phyloP scores from a whole-genome alignment of 2,797 vertebrate genomes.

The Spinus olivaceus region DNA sequence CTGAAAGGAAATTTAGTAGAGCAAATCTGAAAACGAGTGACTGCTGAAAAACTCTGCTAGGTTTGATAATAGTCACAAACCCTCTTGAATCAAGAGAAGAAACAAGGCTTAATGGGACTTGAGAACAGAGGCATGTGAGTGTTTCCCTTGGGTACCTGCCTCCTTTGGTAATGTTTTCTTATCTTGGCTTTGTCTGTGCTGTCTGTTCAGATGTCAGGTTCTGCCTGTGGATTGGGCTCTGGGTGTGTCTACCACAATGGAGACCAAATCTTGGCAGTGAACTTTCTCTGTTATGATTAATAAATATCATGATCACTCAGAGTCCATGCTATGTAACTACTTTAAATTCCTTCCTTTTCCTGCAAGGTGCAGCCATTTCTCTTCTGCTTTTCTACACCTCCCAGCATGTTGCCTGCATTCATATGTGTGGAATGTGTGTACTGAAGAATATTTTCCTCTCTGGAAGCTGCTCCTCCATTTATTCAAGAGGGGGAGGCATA shows the following conservation, averaged over 20 bases:
- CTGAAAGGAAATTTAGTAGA: not conserved
- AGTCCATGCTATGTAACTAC: not conserved
- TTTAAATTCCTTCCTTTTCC: not conserved
- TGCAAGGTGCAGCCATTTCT: not conserved
- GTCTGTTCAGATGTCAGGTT: not conserved
- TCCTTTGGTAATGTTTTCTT: not conserved
- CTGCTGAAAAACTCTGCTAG: not conserved
- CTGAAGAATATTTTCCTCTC: not conserved
- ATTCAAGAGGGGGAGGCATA: constrained; percentile 35
- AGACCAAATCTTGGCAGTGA: not conserved
- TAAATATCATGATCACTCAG: not conserved
- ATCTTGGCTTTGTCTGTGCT: not conserved
- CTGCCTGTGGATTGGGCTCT: not conserved
- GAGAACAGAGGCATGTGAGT: not conserved
- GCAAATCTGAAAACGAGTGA: not conserved
- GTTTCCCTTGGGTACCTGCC: not conserved
- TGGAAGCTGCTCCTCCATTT: constrained; percentile 14
- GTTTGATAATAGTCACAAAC: not conserved
- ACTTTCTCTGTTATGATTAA: not conserved
- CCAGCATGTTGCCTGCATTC: not conserved
- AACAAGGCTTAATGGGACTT: not conserved
- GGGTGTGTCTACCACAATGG: not conserved
- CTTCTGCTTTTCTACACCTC: not conserved
- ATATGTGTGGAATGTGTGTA: not conserved
- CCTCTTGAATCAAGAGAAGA: not conserved